phyloP scores from a whole-genome alignment of 2,888 invertebrate species.

The Melikaiella ostensackeni region DNA sequence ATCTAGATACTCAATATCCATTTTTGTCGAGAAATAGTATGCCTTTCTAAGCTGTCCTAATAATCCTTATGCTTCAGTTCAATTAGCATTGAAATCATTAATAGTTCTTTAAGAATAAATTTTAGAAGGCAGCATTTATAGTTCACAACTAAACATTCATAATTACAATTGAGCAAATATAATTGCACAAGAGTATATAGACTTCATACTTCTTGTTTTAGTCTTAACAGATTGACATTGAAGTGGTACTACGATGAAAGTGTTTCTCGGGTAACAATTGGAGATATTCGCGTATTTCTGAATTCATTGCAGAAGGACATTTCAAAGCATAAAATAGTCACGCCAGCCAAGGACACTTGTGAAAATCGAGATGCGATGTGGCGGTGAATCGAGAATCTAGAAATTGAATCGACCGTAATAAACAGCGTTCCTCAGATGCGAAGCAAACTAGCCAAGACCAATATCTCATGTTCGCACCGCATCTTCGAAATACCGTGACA shows the following conservation, averaged over 20 bases:
- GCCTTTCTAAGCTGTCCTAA: too few species aligned
- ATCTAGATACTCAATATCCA: too few species aligned
- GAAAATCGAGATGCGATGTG: neutral
- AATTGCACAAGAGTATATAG: neutral
- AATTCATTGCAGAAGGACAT: neutral
- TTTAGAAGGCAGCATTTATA: neutral
- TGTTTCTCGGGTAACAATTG: neutral
- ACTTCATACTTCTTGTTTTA: neutral
- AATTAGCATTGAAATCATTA: neutral
- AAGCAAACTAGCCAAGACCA: slow-evolving; percentile 52
- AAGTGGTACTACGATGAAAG: neutral
- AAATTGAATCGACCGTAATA: slow-evolving; percentile 47
- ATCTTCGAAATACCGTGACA: slow-evolving; percentile 57
- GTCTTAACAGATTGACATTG: slow-evolving; percentile 1
- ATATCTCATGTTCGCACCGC: slow-evolving; percentile 55
- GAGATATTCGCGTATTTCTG: neutral
- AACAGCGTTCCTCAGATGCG: slow-evolving; percentile 51
- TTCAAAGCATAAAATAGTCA: neutral
- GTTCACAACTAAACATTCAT: neutral
- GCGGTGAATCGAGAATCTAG: slow-evolving; percentile 6
- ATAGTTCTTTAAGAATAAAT: neutral
- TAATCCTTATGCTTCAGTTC: neutral
- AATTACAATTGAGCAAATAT: neutral
- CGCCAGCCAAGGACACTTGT: neutral
- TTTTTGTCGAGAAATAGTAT: too few species aligned